phyloP scores from a whole-genome alignment of 2,888 invertebrate genomes.

The Portevinia maculata region DNA sequence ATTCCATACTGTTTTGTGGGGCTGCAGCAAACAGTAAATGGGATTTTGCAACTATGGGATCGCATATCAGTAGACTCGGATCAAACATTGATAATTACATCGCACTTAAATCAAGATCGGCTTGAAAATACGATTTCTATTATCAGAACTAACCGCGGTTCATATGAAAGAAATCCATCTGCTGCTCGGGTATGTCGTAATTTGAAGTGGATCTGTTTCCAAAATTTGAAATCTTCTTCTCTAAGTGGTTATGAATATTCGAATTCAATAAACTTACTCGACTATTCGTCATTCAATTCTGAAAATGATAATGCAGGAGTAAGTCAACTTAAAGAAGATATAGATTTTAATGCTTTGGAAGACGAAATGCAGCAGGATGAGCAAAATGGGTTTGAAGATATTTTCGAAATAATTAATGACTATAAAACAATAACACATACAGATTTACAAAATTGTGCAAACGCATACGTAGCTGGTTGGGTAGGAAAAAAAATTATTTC shows the following conservation, averaged over 20 bases:
- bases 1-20: conserved; percentile 14
- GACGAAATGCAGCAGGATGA: not conserved
- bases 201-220: conserved; percentile 5
- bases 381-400: not conserved
- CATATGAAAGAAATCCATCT: conserved; percentile 2
- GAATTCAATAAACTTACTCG: not conserved
- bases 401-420: conserved; percentile 2
- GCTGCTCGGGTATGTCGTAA: conserved; percentile 6
- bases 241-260: not conserved
- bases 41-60: conserved; percentile 9
- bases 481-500: not conserved
- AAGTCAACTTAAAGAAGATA: not conserved
- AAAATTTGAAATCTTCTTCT: not conserved
- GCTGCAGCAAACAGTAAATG: conserved; percentile 2
- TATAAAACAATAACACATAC: not conserved
- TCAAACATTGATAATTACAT: conserved; percentile 11
- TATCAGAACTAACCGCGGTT: conserved; percentile 9
- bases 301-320: no score
- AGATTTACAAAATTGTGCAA: not conserved
- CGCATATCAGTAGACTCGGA: conserved; percentile 3
- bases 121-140: conserved; percentile 24
- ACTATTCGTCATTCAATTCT: not conserved
- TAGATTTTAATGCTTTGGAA: not conserved
- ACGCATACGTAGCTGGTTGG: not conserved
- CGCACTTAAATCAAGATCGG: conserved; percentile 14